Evolutionary conservation across 2,888 invertebrate genomes (phyloP).

Genomic region (Pristionchus japonicus): DNA sequence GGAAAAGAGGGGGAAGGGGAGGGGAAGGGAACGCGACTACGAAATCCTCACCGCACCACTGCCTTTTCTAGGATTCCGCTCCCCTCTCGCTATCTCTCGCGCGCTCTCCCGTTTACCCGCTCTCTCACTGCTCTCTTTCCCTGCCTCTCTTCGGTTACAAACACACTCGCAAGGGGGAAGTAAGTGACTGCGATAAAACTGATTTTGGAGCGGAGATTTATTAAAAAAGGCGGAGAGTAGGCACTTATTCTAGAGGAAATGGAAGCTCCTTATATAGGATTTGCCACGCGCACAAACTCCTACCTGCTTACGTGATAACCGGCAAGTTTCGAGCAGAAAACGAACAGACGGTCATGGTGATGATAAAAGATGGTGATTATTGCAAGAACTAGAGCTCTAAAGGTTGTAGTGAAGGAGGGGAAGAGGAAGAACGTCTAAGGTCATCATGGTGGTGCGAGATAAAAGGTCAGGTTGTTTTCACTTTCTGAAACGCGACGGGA

Average conservation of each 20-base stretch:
- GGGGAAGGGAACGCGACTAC: not conserved
- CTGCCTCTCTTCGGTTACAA: not conserved
- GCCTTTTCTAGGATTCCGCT: slow-evolving; percentile 24
- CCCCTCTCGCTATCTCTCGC: not conserved
- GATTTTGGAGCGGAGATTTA: not conserved
- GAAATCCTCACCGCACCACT: not conserved
- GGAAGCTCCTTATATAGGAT: not conserved
- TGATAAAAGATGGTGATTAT: not conserved
- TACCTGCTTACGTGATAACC: not conserved
- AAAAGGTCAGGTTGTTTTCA: not conserved
- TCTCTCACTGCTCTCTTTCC: not conserved
- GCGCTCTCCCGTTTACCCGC: not conserved
- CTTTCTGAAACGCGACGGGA: not conserved
- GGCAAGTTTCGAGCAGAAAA: not conserved
- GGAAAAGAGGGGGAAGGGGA: not conserved
- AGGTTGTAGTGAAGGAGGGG: not conserved
- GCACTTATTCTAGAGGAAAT: not conserved
- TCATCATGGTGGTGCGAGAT: not conserved
- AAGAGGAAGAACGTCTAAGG: not conserved
- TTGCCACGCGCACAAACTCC: not conserved
- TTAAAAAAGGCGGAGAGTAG: not conserved
- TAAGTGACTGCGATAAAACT: not conserved
- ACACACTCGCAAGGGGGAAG: not conserved
- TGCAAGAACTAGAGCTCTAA: not conserved
- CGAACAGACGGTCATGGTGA: too few species aligned